Percentiles rank a stretch among this genome's conserved stretches.
phyloP scores from a whole-genome alignment of 2,888 invertebrate species.

The Scaptomyza flava region DNA sequence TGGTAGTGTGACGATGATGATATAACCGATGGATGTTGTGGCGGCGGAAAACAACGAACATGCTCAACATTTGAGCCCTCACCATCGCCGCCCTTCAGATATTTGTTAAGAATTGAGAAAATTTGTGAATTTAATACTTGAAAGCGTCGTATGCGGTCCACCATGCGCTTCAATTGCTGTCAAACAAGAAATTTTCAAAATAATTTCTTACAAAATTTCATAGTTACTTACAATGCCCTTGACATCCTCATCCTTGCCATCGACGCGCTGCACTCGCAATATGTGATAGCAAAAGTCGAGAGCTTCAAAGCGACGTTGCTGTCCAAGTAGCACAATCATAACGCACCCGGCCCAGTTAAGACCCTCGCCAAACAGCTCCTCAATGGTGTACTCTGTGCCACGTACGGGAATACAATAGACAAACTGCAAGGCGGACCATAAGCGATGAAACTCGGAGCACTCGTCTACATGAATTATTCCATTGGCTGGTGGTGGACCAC shows the following conservation, averaged over 20 bases:
- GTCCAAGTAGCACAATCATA: slow-evolving; percentile 96
- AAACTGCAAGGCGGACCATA: slow-evolving; percentile 99
- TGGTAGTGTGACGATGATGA: slow-evolving; percentile 86
- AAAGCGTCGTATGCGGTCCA: slow-evolving; percentile 98
- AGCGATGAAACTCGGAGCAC: slow-evolving; percentile 96
- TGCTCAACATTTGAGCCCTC: slow-evolving; percentile 96
- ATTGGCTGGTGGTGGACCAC: slow-evolving; percentile 94
- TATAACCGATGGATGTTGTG: slow-evolving; percentile 90
- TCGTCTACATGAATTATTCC: slow-evolving; percentile 98
- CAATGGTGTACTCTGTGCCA: slow-evolving; percentile 97
- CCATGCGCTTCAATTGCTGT: slow-evolving; percentile 97
- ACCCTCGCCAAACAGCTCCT: slow-evolving; percentile 99
- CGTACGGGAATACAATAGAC: slow-evolving; percentile 98
- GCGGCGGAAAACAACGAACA: slow-evolving; percentile 98
- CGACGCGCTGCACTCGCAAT: slow-evolving; percentile 96
- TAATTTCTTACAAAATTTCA: background rate
- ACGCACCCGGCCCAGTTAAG: slow-evolving; percentile 99
- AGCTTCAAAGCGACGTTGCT: slow-evolving; percentile 97
- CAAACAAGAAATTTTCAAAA: slow-evolving; percentile 47
- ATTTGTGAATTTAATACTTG: slow-evolving; percentile 99
- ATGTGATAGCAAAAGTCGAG: slow-evolving; percentile 99
- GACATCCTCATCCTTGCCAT: slow-evolving; percentile 97
- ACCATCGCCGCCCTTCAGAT: slow-evolving; percentile 93
- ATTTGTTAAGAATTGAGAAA: slow-evolving; percentile 97
- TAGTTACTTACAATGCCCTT: slow-evolving; percentile 94